Percentiles rank a stretch among this genome's conserved stretches.
Evolutionary conservation across 1,140 invertebrate genomes (phyloP).

Genomic region (Pseudachorutes palmiensis): DNA sequence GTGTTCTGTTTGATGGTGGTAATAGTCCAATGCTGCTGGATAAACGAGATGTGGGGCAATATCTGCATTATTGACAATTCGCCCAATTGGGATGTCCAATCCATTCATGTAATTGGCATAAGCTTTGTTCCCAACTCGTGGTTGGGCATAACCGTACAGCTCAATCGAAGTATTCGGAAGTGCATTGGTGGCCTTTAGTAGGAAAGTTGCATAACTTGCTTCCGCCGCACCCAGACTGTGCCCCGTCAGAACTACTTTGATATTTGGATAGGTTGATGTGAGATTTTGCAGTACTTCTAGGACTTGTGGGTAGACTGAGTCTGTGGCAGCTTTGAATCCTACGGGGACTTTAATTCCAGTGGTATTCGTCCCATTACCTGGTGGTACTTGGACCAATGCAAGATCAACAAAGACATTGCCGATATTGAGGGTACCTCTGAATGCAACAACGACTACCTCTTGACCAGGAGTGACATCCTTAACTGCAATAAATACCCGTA

Average conservation of each 20-base stretch:
- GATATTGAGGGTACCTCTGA: background rate
- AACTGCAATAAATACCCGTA: background rate
- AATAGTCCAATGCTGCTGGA: background rate
- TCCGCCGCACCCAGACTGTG: constrained; percentile 7
- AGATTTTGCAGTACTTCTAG: background rate
- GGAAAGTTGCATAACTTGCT: background rate
- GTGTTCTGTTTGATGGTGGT: background rate
- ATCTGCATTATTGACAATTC: background rate
- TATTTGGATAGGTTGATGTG: background rate
- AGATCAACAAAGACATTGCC: background rate
- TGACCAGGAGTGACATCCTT: background rate
- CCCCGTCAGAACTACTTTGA: background rate
- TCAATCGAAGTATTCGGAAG: background rate
- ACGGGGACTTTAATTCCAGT: background rate
- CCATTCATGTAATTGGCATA: constrained; percentile 5
- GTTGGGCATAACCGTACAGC: background rate
- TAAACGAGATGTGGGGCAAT: background rate
- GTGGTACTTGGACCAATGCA: background rate
- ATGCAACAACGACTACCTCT: background rate
- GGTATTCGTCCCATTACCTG: background rate
- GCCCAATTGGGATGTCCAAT: background rate
- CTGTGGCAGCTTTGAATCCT: background rate
- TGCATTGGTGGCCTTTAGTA: background rate
- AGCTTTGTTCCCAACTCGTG: constrained; percentile 2
- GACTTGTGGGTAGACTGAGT: background rate